A percentile compares a stretch with the other conserved stretches of the same genome.
These are phyloP conservation scores for Crotalus helleri DNA, from an alignment of 2,113 vertebrate genomes.

Conservation along the genomic window DNA sequence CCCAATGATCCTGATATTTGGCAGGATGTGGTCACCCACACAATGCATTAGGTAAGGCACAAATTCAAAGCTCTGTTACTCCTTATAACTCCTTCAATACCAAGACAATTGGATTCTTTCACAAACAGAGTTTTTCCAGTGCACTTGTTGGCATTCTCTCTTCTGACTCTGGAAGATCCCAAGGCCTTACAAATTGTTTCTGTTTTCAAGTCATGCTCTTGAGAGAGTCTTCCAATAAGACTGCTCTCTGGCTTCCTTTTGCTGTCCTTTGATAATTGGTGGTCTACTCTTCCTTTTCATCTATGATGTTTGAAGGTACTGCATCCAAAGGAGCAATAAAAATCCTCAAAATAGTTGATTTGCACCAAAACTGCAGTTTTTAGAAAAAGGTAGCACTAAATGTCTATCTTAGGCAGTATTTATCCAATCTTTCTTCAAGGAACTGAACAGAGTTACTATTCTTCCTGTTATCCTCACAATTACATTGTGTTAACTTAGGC, in stretches of 20 bases:
- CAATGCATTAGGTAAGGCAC: neutral
- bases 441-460: neutral
- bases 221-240: neutral
- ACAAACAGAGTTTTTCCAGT: neutral
- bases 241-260: neutral
- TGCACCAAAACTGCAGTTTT: neutral
- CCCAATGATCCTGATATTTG: conserved; percentile 34
- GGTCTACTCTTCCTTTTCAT: neutral
- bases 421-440: neutral
- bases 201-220: neutral
- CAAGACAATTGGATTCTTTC: neutral
- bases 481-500: neutral
- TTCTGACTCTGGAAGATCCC: neutral
- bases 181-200: neutral
- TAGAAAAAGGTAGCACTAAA: neutral
- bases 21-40: neutral
- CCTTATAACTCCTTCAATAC: neutral
- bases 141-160: too few relatives aligned
- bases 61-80: neutral
- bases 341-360: neutral
- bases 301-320: neutral
- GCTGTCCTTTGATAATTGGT: neutral
- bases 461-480: neutral
- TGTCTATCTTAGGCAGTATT: neutral
- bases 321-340: neutral